Evolutionary conservation across 2,888 invertebrate genomes (phyloP).

Genomic region (Agrochola litura): DNA sequence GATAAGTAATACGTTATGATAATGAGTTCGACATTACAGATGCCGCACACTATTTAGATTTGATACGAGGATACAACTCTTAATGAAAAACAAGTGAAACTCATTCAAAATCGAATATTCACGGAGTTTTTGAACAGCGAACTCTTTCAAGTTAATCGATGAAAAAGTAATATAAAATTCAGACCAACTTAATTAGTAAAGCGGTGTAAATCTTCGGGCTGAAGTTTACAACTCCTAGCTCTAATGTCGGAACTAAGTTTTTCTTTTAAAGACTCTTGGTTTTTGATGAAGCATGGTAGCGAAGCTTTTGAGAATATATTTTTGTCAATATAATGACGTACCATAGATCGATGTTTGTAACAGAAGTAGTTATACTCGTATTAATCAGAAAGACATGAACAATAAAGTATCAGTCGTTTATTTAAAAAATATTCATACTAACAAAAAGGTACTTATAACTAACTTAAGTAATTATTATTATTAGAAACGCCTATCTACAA

Average conservation of each 20-base stretch:
- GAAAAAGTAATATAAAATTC: conserved; percentile 39
- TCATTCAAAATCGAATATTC: conserved; percentile 11
- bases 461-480: not conserved
- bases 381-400: not conserved
- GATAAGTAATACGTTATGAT: conserved; percentile 73
- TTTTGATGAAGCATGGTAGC: conserved; percentile 16
- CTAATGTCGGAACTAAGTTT: conserved; percentile 35
- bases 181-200: conserved; percentile 41
- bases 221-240: conserved; percentile 37
- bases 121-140: not conserved
- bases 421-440: conserved; percentile 1
- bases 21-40: conserved; percentile 61
- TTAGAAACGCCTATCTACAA: not conserved
- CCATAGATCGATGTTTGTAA: not conserved
- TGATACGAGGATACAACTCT: conserved; percentile 42
- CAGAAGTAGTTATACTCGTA: not conserved
- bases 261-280: conserved; percentile 11
- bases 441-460: not conserved
- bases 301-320: not conserved
- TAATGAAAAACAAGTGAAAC: conserved; percentile 44
- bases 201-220: conserved; percentile 35
- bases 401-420: conserved; percentile 22
- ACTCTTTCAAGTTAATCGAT: conserved; percentile 27
- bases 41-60: conserved; percentile 54
- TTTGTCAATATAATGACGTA: not conserved